phyloP scores from a whole-genome alignment of 2,797 vertebrate species.

The Pagetopsis macropterus region DNA sequence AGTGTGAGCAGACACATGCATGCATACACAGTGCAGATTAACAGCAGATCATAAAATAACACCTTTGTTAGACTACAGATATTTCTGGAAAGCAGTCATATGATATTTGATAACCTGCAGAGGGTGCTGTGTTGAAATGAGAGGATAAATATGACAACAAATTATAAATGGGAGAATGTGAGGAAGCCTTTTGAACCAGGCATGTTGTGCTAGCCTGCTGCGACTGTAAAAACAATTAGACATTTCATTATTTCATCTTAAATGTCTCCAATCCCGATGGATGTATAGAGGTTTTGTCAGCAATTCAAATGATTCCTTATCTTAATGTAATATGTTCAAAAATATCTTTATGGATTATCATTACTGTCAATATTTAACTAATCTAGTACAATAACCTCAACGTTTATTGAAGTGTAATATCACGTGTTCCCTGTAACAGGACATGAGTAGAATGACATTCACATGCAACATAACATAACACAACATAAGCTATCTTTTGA shows the following conservation, averaged over 20 bases:
- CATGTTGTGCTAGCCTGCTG: no score
- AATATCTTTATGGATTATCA: not conserved
- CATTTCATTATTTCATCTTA: not conserved
- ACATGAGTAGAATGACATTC: not conserved
- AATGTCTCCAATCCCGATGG: not conserved
- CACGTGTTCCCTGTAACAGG: not conserved
- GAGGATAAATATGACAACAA: conserved; percentile 7
- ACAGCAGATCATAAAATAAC: conserved; percentile 4
- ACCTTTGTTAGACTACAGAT: not conserved
- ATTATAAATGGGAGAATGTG: conserved; percentile 4
- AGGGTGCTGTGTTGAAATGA: conserved; percentile 43
- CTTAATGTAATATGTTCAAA: not conserved
- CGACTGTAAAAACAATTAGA: not conserved
- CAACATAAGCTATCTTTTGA: not conserved
- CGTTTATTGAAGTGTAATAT: not conserved
- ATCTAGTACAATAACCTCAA: not conserved
- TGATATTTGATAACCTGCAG: conserved; percentile 37
- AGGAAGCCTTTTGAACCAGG: not conserved
- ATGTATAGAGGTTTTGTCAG: not conserved
- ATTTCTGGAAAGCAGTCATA: not conserved
- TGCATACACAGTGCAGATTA: conserved; percentile 19
- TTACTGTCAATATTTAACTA: not conserved
- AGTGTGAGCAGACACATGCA: conserved; percentile 17
- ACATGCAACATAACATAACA: not conserved
- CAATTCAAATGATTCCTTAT: not conserved